Evolutionary conservation across 2,113 vertebrate genomes (phyloP).

Genomic region (Lepus timidus): DNA sequence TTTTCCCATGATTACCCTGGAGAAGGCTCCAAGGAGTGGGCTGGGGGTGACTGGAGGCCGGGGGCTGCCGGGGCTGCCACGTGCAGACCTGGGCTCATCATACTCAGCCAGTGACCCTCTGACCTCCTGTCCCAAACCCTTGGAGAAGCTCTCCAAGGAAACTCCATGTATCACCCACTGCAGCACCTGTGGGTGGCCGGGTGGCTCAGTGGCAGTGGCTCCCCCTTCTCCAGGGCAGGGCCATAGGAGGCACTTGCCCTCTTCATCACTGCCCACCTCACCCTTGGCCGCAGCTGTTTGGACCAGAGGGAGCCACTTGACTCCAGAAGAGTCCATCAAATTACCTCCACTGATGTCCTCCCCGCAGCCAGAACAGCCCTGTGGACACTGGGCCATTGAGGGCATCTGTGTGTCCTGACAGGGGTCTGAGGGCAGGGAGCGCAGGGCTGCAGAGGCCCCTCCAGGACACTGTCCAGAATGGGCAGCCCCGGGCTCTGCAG

Average conservation of each 20-base stretch:
- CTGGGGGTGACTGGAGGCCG: background rate
- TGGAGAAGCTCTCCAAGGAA: background rate
- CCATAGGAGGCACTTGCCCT: background rate
- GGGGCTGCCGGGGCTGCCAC: background rate
- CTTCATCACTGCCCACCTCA: accelerated
- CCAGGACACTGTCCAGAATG: background rate
- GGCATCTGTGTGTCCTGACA: too few relatives aligned
- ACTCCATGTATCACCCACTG: background rate
- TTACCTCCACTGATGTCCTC: background rate
- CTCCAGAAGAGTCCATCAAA: background rate
- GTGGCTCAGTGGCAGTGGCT: background rate
- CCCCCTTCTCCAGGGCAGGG: background rate
- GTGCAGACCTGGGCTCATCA: too few relatives aligned
- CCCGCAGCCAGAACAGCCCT: background rate
- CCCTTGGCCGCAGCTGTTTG: background rate
- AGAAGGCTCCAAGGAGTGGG: background rate
- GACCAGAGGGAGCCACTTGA: background rate
- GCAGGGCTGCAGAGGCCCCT: background rate
- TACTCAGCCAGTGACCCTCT: background rate
- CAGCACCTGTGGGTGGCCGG: too few relatives aligned
- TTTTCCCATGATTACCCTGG: background rate
- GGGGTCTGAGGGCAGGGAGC: background rate
- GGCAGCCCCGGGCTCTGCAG: background rate
- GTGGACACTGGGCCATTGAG: background rate
- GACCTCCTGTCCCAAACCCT: background rate